Percentiles rank a stretch among this genome's conserved stretches.
phyloP scores from a whole-genome alignment of 92 coral and sea anemone species.

The Parazoanthus atlanticus region DNA sequence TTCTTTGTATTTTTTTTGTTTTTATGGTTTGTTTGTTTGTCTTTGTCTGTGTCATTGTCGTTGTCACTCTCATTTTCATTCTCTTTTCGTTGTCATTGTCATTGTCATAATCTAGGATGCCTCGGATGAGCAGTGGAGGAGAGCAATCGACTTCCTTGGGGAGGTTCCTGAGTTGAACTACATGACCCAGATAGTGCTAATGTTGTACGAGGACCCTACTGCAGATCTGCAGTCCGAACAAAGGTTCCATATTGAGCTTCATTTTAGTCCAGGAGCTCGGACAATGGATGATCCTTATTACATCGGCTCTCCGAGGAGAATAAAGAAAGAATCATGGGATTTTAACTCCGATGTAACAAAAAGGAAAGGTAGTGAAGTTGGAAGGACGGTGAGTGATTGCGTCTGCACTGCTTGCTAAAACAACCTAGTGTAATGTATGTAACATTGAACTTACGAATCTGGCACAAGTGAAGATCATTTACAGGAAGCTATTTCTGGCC shows the following conservation, averaged over 20 bases:
- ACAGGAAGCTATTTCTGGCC: background rate
- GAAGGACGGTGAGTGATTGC: background rate
- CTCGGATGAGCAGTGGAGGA: slow-evolving; percentile 84
- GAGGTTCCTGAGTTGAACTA: slow-evolving; percentile 94
- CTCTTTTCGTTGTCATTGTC: background rate
- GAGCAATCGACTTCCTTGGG: slow-evolving; percentile 79
- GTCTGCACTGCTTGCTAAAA: background rate
- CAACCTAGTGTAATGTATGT: background rate
- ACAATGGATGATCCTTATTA: slow-evolving; percentile 26
- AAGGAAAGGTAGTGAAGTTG: background rate
- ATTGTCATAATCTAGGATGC: slow-evolving; percentile 52
- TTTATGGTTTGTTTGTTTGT: background rate
- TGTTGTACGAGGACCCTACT: slow-evolving; percentile 96
- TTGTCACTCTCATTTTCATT: background rate
- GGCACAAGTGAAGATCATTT: background rate
- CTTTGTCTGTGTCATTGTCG: background rate
- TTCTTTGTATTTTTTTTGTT: background rate
- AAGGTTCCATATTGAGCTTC: slow-evolving; percentile 88
- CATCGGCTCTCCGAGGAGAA: slow-evolving; percentile 39
- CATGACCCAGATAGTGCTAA: slow-evolving; percentile 93
- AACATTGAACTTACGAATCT: background rate
- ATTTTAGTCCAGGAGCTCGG: slow-evolving; percentile 85
- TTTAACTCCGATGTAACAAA: background rate
- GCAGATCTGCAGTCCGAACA: slow-evolving; percentile 82
- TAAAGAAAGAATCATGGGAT: slow-evolving; percentile 10